Percentiles rank a stretch among this genome's conserved stretches.
Conservation (phyloP, 2,888 invertebrate genomes). For the Rutpela maculata region DNA sequence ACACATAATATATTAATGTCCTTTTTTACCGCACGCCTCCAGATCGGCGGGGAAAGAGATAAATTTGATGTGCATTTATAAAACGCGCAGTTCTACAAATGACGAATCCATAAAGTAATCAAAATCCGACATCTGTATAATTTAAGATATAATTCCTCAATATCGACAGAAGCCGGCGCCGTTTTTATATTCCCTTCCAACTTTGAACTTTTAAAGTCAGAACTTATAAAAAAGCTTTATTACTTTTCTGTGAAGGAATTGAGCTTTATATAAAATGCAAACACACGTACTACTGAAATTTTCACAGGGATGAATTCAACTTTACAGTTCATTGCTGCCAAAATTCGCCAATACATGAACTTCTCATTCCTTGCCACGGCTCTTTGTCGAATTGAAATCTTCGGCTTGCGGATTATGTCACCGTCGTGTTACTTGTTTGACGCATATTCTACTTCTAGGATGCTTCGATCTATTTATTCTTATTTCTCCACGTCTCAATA, state of each 20-base stretch:
- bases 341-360: conserved; percentile 46
- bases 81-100: conserved; percentile 46
- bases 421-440: conserved; percentile 3
- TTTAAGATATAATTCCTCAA: conserved; percentile 64
- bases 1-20: conserved; percentile 33
- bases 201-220: conserved; percentile 60
- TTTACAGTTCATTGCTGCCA: conserved; percentile 50
- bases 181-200: conserved; percentile 60
- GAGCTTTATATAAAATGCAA: conserved; percentile 67
- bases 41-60: conserved; percentile 2
- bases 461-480: background rate
- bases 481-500: background rate
- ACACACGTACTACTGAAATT: conserved; percentile 61
- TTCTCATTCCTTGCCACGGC: conserved; percentile 20
- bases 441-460: background rate
- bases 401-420: conserved; percentile 19
- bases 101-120: conserved; percentile 61
- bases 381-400: conserved; percentile 19
- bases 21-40: conserved; percentile 2
- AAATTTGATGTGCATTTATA: conserved; percentile 38
- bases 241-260: conserved; percentile 63
- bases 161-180: conserved; percentile 59
- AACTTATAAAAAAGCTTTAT: conserved; percentile 66
- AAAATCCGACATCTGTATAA: conserved; percentile 65
- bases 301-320: conserved; percentile 52